Base-by-base conservation (phyloP, 2,797 vertebrate species). In the Hippocampus kuda region DNA sequence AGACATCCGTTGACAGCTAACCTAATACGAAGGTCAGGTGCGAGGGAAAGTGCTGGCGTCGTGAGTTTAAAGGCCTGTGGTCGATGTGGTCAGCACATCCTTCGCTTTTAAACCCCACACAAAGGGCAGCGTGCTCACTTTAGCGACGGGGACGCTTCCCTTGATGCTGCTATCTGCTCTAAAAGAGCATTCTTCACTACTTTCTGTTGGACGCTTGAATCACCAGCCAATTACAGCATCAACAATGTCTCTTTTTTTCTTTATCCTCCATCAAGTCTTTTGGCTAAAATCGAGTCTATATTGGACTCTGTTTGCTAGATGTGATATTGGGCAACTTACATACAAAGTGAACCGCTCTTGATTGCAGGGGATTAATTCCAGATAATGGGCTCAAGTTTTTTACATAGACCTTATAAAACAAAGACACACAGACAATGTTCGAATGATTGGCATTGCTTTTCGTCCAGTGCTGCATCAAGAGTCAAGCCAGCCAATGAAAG, bases 51-150 rank as follows among this genome's bases (percentile, higher is more conserved):
- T 79, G 83, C 77, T 78, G 77, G 83, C 46, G 9, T 77, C 34
- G 68, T 73, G 78, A 82, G 84, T 81, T 38, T 84, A 88, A 90
- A 87, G 82, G 83, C 82, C 83, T 88, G 88, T 85, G 87, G 87
- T 85, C 81, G 78, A 88, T 89, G 88, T 81, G 86, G 89, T 90
- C 90, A 90, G 87, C 89, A 86, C 71, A 87, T 82, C 80, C 79
- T 75, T 77, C 78, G 80, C 79, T 76, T 86, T 79, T 75, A 68
- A 76, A 71, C 74, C 77, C 66, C 71, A 80, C 74, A 85, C 84
- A 90, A 90, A 88, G 88, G 83, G 81, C 85, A 79, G 81, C 48
- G 79, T 76, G 77, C 60, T 71, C 79, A 22, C 83, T 84, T 83
- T 83, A 77, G 70, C 69, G 49, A 57, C 41, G 54, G 86, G 86